Conservation (phyloP, 2,797 vertebrate genomes). For the Eremophila alpestris region DNA sequence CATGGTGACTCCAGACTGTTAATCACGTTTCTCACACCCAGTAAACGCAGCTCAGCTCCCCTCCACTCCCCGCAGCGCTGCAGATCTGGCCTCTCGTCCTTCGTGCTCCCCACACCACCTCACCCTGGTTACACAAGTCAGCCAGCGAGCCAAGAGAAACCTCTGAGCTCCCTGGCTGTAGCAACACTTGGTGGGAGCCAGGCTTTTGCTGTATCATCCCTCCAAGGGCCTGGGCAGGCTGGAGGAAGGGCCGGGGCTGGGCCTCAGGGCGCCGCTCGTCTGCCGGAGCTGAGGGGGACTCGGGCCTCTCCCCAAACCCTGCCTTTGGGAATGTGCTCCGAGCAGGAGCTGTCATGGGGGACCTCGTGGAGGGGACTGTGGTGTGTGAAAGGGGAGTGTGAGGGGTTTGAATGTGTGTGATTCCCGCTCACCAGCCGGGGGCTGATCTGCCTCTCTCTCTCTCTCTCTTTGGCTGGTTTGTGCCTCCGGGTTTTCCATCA, state of each 20-base stretch:
- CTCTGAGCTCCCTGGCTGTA: constrained; percentile 6
- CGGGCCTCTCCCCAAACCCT: not conserved
- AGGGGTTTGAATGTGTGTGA: accelerated
- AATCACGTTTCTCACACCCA: not conserved
- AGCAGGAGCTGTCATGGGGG: not conserved
- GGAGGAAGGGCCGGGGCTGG: not conserved
- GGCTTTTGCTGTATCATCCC: constrained; percentile 18
- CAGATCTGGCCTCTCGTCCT: not conserved
- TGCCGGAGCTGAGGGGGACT: not conserved
- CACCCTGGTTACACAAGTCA: constrained; percentile 42
- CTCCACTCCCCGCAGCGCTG: accelerated
- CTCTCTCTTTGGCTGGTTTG: not conserved
- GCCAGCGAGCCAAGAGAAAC: constrained; percentile 38
- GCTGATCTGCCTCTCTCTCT: not conserved
- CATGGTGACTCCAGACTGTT: not conserved
- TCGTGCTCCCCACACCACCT: constrained; percentile 51
- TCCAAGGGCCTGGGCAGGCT: not conserved
- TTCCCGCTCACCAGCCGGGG: accelerated
- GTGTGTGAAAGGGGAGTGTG: not conserved
- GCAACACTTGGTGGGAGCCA: constrained; percentile 6
- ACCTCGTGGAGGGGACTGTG: accelerated
- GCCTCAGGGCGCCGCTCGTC: not conserved
- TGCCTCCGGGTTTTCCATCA: not conserved
- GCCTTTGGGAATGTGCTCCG: accelerated
- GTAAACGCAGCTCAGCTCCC: not conserved